Base-by-base conservation (phyloP, 2,797 vertebrate species). In the Pogoniulus pusillus region DNA sequence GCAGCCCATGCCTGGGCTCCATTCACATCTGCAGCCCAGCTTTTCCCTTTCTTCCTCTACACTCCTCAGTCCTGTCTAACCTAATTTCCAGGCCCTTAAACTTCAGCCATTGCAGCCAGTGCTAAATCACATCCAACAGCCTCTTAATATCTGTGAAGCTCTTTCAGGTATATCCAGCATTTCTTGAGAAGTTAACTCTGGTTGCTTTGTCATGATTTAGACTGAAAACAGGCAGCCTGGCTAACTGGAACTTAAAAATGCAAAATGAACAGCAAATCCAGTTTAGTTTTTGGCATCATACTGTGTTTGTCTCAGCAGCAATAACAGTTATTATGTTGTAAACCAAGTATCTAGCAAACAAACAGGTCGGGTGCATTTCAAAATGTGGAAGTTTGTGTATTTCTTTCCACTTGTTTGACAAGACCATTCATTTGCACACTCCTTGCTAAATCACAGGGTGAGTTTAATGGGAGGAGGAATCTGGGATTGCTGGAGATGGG, bases 101-200 rank as follows among this genome's bases (percentile, higher is more conserved):
- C 73, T 83, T 93, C 70, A 91, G 54, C 26, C 18, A 16, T 85
- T 87, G 70, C 35, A 92, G 71, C 64, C 94, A 93, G 77, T 9
- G 26, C 82, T 78, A 85, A 92, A 94, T 62, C 75, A 84, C 14
- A 80, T 87, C 60, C 89, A 90, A 78, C 45, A 87, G 29, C 19
- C 66, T 90, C 91, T 89, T 85, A 72, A 75, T 91, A 75, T 91
- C 87, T 77, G 59, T 43, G 43, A 27, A 77, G 70, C 68, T 77
- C 90, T 94, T 90, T 89, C 85, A 88, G 71, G 63, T 79, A 91
- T 87, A 85, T 86, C 94, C 93, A 89, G 53, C 74, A 70, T 68
- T 82, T 75, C 71, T 95, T 78, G 87, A 96, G 91, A 82, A 89
- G 72, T 93, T 93, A 89, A 91, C 94, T 84, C 73, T 93, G 60